Conservation (phyloP, 2,113 vertebrate genomes). For the Antigone vipio region DNA sequence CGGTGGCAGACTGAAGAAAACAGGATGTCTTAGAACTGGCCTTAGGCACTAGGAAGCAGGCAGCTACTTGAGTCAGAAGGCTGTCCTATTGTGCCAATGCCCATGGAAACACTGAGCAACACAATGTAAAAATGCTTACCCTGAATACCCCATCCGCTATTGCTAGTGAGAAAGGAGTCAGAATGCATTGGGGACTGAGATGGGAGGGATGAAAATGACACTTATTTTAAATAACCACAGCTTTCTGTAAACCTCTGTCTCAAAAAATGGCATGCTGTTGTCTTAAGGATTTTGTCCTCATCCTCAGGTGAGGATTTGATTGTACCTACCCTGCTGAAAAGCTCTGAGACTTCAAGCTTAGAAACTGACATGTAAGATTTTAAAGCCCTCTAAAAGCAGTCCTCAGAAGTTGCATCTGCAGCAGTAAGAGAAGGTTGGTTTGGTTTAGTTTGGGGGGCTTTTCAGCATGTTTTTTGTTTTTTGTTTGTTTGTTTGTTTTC, state of each 20-base stretch:
- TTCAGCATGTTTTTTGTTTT: not conserved
- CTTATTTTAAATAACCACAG: not conserved
- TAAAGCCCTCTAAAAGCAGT: not conserved
- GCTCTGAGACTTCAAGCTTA: not conserved
- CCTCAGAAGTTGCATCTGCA: not conserved
- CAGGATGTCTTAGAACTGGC: not conserved
- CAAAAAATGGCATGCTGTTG: not conserved
- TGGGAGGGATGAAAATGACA: not conserved
- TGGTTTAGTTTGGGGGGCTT: fast-evolving
- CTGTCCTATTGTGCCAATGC: not conserved
- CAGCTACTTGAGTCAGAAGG: not conserved
- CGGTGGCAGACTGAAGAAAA: not conserved
- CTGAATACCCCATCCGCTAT: not conserved
- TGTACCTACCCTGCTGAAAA: not conserved
- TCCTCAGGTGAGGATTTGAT: not conserved
- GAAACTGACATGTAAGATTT: not conserved
- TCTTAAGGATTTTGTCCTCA: not conserved
- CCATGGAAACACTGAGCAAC: not conserved
- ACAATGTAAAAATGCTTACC: not conserved
- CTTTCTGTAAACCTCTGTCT: not conserved
- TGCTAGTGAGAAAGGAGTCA: not conserved
- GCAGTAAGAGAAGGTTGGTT: not conserved
- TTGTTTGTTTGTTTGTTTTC: not conserved
- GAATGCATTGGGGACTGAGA: not conserved
- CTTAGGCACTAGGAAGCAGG: not conserved